Percentiles rank a stretch among this genome's conserved stretches.
Evolutionary conservation across 2,797 vertebrate species (phyloP).

Genomic region (Smutsia temminckii): DNA sequence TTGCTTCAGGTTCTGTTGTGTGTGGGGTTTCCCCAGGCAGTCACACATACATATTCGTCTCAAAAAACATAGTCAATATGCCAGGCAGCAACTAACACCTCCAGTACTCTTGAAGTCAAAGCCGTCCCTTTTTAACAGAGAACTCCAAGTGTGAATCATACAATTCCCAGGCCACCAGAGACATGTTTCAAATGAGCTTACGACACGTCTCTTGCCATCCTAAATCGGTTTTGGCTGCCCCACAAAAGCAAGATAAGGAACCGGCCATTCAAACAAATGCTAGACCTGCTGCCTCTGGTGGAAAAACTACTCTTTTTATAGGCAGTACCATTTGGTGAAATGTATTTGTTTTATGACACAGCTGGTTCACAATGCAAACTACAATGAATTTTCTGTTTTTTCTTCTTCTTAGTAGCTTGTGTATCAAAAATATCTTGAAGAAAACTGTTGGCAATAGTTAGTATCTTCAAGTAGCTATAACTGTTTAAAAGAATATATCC

Average conservation of each 20-base stretch:
- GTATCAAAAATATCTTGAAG: slow-evolving; percentile 23
- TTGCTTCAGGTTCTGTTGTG: slow-evolving; percentile 49
- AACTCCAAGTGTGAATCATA: slow-evolving; percentile 47
- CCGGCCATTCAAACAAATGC: slow-evolving; percentile 38
- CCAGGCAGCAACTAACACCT: slow-evolving; percentile 16
- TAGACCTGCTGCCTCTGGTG: background rate
- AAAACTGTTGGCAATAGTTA: background rate
- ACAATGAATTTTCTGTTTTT: background rate
- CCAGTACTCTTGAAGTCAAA: slow-evolving; percentile 21
- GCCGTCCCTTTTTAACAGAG: slow-evolving; percentile 16
- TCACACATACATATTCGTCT: background rate
- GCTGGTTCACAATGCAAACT: background rate
- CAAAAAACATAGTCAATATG: slow-evolving; percentile 67
- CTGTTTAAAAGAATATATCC: background rate
- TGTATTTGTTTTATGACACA: slow-evolving; percentile 9
- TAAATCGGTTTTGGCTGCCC: slow-evolving; percentile 46
- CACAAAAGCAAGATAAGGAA: slow-evolving; percentile 21
- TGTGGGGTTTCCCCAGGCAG: slow-evolving; percentile 59
- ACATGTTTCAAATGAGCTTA: slow-evolving; percentile 41
- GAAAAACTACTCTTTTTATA: slow-evolving; percentile 9
- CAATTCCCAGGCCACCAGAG: slow-evolving; percentile 49
- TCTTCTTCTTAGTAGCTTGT: slow-evolving; percentile 1
- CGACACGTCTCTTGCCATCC: background rate
- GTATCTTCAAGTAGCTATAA: background rate
- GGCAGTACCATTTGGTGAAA: background rate